Evolutionary conservation across 2,888 invertebrate species (phyloP), one percentile per base, ranked within the genome.

Genomic region (Dasysyrphus tricinctus): DNA sequence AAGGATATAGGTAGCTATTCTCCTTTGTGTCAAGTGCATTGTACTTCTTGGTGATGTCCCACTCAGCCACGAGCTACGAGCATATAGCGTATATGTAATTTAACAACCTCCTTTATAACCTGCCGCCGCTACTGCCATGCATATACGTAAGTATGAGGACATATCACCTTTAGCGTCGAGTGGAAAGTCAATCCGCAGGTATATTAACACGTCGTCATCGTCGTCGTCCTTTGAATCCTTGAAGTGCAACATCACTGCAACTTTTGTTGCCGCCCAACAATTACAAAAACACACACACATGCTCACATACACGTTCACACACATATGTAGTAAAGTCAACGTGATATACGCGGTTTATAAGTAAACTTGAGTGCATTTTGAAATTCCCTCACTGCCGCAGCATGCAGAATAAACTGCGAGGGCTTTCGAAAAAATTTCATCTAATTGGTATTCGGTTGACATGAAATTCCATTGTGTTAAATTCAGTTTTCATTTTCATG

Each of bases 341-440:
- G 42, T 39, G 61, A n/a, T 65, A n/a, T 44, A 24, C 24, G 24
- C 47, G 70, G 16, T 57, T 39, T 56, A 72, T 80, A 63, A 70
- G 65, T 51, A 80, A 80, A 75, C 79, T 63, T 19, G 63, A 75
- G 80, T 84, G 83, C 80, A 79, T 79, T 83, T 83, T 70, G 56
- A 63, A 75, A 70, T 79, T 75, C 24, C 49, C 75, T 51, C 79
- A 69, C 74, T 24, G 44, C 44, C 14, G 5, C n/a, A 11, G 29
- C 44, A 29, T 11, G 2, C n/a, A 9, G n/a, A 9, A 11, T n/a
- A 47, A 39, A 42, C 14, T 39, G n/a, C n/a, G 14, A 63, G 16
- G n/a, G n/a, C n/a, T 32, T 63, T 44, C 9, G 11, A 54, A 29
- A 54, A 19, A n/a, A 34, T 49, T 3, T 32, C 34, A 19, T 65